Base-by-base conservation (phyloP, 2,888 invertebrate genomes). In the Megalurothrips usitatus region DNA sequence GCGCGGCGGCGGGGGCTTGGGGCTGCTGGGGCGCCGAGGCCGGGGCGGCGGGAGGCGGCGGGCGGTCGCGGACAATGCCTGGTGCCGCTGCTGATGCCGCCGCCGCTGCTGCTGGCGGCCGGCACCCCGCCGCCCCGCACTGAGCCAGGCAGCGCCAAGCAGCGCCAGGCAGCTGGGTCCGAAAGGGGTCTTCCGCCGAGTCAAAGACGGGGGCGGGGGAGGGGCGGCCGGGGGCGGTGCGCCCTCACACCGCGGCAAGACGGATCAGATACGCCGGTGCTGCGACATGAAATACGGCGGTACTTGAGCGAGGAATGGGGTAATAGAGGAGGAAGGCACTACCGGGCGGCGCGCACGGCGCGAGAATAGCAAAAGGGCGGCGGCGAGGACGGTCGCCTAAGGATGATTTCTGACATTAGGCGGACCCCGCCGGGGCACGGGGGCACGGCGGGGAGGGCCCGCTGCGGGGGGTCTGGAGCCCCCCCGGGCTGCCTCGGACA, bases 221-320 rank as follows among this genome's bases (percentile, higher is more conserved):
- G 52, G 52, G 58, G 58, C 58, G 58, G 58, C 58, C 17, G 58
- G 17, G 19, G n/a, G n/a, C 58, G 52, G 52, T 10, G 14, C 52
- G 52, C 14, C 10, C 52, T 52, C 68, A 12, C 23, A 3, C 9
- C 68, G 68, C 68, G 68, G 26, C 8, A 26, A 75, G 68, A 26
- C 68, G 26, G 68, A 75, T 75, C 68, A 75, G 68, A 75, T 75
- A 75, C 23, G 68, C 23, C 68, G 52, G 34, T 43, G 34, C 34
- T 43, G 12, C 68, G 68, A 26, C 23, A 23, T 68, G 68, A 75
- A 75, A 75, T 75, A 75, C 68, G 68, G 68, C 68, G 68, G 68
- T 75, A 26, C 68, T 75, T 75, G 68, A 23, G 26, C 68, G 68
- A 26, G 23, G 9, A 23, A 26, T 23, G 68, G 68, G 68, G 68